phyloP scores from a whole-genome alignment of 2,797 vertebrate genomes.

The Smutsia temminckii region DNA sequence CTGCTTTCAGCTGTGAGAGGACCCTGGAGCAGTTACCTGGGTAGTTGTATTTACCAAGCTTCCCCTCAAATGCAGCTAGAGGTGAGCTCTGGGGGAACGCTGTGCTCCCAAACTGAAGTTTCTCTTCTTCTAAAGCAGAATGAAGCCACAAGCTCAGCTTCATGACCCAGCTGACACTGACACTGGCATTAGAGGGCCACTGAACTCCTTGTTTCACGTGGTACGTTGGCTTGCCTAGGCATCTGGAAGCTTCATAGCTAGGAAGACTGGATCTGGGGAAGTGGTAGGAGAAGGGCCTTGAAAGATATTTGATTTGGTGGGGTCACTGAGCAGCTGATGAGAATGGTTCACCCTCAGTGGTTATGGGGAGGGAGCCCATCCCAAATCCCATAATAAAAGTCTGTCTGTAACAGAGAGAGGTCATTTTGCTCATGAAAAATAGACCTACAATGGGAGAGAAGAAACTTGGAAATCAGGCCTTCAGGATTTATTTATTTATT shows the following conservation, averaged over 20 bases:
- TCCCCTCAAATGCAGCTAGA: conserved; percentile 69
- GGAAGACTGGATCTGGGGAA: conserved; percentile 41
- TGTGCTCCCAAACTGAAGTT: conserved; percentile 76
- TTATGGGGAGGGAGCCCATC: not conserved
- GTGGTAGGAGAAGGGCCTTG: not conserved
- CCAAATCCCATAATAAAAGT: not conserved
- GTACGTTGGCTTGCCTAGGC: not conserved
- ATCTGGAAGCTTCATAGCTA: conserved; percentile 16
- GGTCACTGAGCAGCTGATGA: not conserved
- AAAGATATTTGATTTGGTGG: not conserved
- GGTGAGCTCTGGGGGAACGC: not conserved
- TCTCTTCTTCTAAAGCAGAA: conserved; percentile 77
- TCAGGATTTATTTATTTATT: not conserved
- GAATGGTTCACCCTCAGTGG: not conserved
- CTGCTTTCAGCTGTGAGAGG: not conserved
- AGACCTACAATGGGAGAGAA: conserved; percentile 25
- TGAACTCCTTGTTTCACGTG: not conserved
- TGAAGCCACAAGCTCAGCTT: conserved; percentile 73
- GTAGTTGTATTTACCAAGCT: conserved; percentile 61
- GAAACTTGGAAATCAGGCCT: not conserved
- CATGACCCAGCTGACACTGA: conserved; percentile 69
- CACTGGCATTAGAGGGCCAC: conserved; percentile 43
- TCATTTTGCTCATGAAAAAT: conserved; percentile 21
- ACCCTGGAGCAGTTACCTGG: not conserved
- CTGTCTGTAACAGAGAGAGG: not conserved